A percentile compares a stretch with the other conserved stretches of the same genome.
Evolutionary conservation across 2,113 vertebrate species (phyloP).

Genomic region (Nothoprocta perdicaria): DNA sequence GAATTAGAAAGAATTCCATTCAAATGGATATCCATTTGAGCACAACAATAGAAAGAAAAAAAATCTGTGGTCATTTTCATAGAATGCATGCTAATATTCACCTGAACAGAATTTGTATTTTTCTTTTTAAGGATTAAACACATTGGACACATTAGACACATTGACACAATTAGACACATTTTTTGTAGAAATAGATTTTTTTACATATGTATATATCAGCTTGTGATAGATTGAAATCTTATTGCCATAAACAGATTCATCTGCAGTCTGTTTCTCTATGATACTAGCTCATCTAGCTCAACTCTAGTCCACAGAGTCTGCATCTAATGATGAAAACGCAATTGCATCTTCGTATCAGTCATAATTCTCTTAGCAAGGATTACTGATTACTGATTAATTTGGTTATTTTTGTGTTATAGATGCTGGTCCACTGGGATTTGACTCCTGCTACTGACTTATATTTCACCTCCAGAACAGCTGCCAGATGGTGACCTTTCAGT

Average conservation of each 20-base stretch:
- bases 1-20: background rate
- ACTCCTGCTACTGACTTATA: background rate
- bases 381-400: background rate
- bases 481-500: conserved; percentile 20
- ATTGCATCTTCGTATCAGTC: background rate
- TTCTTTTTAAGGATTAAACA: background rate
- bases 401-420: background rate
- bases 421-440: background rate
- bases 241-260: background rate
- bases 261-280: background rate
- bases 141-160: background rate
- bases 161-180: background rate
- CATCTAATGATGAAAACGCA: background rate
- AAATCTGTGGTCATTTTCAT: background rate
- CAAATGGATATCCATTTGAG: background rate
- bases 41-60: background rate
- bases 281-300: background rate
- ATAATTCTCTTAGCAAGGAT: background rate
- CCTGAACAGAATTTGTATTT: background rate
- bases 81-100: background rate
- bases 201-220: background rate
- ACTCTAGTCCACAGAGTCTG: background rate
- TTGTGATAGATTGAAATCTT: conserved; percentile 6
- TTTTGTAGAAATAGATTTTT: background rate
- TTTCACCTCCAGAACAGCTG: background rate